Evolutionary conservation across 92 coral and sea anemone species (phyloP), one percentile per base, ranked within the genome.

Genomic region (Actinostola sp.): DNA sequence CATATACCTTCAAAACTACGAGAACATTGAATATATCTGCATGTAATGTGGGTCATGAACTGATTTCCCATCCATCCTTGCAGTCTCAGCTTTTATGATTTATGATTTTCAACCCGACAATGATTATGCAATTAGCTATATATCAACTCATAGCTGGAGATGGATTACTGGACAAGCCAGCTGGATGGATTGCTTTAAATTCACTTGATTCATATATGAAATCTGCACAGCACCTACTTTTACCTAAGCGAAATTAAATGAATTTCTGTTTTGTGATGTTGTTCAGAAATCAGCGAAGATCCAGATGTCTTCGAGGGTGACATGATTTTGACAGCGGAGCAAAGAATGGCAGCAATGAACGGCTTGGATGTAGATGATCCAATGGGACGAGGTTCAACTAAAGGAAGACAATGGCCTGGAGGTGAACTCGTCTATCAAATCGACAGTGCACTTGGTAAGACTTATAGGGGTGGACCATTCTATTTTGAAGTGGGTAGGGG

Each of bases 281-380:
- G n/a, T 19, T 1, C 3, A 52, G 59, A 52, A 52, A 52, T 5
- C 7, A 25, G 46, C 2, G 67, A 75, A 78, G 84, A 88, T 31
- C 89, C 93, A 4, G 86, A 89, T 66, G 70, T 73, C 42, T 89
- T 81, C 54, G 95, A 89, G 71, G 95, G 95, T n/a, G 95, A 89
- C 83, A 89, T 89, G 91, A 63, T 85, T 17, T 62, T 89, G 32
- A 85, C 91, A 0, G 61, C 86, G 0, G 91, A 82, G 1, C 95
- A 89, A 28, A 83, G 70, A 24, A 53, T 63, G 63, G 91, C 95
- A 0, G 91, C 91, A 17, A 21, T 76, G 33, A 72, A 55, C 28
- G 95, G 88, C 17, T 61, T 78, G 26, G 95, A 89, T 19, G 81
- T 89, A 1, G 95, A 89, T 28, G 34, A 57, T n/a, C 75, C 91